phyloP scores from a whole-genome alignment of 64 coral and sea anemone species.

The Pocillopora damicornis region DNA sequence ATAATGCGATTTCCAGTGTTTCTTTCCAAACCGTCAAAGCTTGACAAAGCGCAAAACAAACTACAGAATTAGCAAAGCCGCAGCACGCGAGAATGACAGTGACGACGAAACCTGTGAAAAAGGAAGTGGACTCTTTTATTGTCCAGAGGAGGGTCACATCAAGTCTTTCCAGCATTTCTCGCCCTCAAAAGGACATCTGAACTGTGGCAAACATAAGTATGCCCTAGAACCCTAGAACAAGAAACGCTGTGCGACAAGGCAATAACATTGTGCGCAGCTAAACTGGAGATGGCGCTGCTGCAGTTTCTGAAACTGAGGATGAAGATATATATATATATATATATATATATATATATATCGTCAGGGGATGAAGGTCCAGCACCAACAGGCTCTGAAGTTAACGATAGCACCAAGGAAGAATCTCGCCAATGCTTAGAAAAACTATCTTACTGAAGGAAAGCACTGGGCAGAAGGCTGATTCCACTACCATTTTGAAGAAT shows the following conservation, averaged over 20 bases:
- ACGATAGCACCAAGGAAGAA: constrained; percentile 7
- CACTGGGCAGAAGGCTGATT: no score
- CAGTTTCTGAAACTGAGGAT: constrained; percentile 14
- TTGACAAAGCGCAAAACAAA: not conserved
- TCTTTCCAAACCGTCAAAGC: constrained; percentile 12
- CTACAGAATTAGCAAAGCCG: not conserved
- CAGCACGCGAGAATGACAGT: constrained; percentile 7
- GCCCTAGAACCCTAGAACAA: no score
- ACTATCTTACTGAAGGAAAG: no score
- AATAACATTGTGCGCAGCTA: constrained; percentile 20
- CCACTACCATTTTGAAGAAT: no score
- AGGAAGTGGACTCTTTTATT: not conserved
- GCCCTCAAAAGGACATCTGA: constrained; percentile 17
- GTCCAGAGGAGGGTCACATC: not conserved
- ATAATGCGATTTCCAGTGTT: constrained; percentile 11
- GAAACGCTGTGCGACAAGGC: constrained; percentile 18
- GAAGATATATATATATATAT: not conserved
- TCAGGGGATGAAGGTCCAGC: constrained; percentile 17
- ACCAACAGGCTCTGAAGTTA: constrained; percentile 39
- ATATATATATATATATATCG: not conserved
- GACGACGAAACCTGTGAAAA: not conserved
- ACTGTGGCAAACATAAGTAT: no score
- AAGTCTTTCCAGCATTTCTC: not conserved
- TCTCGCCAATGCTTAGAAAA: not conserved
- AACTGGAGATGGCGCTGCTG: constrained; percentile 22